Base-by-base conservation (phyloP, 1,140 invertebrate genomes). In the Gryon sp. region DNA sequence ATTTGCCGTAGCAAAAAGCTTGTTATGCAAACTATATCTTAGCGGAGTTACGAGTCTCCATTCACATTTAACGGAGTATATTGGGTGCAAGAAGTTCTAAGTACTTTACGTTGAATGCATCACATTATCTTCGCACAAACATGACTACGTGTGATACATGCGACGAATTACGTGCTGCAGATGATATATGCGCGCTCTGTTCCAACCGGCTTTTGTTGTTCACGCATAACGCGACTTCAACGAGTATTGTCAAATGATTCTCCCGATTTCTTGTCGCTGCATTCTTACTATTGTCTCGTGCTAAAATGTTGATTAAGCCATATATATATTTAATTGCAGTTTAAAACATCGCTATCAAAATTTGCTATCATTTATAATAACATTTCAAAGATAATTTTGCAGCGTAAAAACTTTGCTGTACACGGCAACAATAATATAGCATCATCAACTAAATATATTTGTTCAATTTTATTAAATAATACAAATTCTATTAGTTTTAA, bases 41-140 rank as follows among this genome's bases (percentile, higher is more conserved):
- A 53, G 5, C 32, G 28, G n/a, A 48, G 46, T 48, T 40, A 5
- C 28, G 36, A 46, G 40, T 22, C 30, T 63, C 50, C 52, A 73
- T 73, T 73, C 69, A 73, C 62, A 59, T 63, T 73, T 57, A 65
- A 73, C 48, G 32, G 41, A 41, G 57, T 65, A 40, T 57, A 59
- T n/a, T 19, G 59, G 34, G 34, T 30, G 38, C 41, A 38, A 48
- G 26, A 52, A 73, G 41, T 57, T 65, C 57, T 59, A 65, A 57
- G 52, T 62, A 48, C 34, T 65, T 50, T 73, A 48, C 18, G 41
- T 30, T 59, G 59, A 73, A 52, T 73, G 59, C 43, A 50, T 65
- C 50, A 40, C 43, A 63, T 63, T 73, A 73, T 73, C 69, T 73
- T 20, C 24, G 28, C 52, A 15, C 69, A 65, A 65, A 65, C 52